These are phyloP conservation scores for Amblyjoppa fuscipennis DNA, from an alignment of 2,888 invertebrate genomes.

Conservation along the genomic window DNA sequence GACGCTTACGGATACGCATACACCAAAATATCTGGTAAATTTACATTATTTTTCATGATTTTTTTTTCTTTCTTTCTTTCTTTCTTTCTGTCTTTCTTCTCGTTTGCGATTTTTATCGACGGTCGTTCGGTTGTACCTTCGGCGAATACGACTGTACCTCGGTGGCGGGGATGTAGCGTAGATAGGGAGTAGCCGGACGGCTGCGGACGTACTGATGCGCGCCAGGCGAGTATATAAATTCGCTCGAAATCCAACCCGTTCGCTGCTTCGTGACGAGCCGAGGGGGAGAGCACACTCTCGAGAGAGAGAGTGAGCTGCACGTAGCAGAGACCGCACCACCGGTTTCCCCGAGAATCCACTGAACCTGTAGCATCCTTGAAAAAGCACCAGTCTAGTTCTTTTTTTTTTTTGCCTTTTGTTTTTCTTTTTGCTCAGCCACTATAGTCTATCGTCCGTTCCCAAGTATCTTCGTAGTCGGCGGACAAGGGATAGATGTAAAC, in stretches of 20 bases:
- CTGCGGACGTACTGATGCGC: slow-evolving; percentile 43
- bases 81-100: too few species aligned
- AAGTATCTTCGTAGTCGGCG: slow-evolving; percentile 35
- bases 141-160: background rate
- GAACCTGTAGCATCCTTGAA: slow-evolving; percentile 71
- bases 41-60: background rate
- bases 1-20: slow-evolving; percentile 14
- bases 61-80: too few species aligned
- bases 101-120: background rate
- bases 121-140: background rate
- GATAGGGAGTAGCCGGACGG: slow-evolving; percentile 36
- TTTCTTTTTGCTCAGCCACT: slow-evolving; percentile 24
- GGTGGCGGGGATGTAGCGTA: slow-evolving; percentile 32
- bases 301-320: slow-evolving; percentile 27
- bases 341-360: slow-evolving; percentile 73
- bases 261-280: slow-evolving; percentile 66
- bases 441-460: slow-evolving; percentile 48
- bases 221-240: slow-evolving; percentile 63
- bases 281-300: slow-evolving; percentile 34
- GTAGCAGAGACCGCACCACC: slow-evolving; percentile 65
- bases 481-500: slow-evolving; percentile 18
- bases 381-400: slow-evolving; percentile 71
- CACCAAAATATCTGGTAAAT: background rate
- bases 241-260: slow-evolving; percentile 68
- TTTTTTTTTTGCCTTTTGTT: slow-evolving; percentile 33